Evolutionary conservation across 1,140 invertebrate genomes (phyloP), one percentile per base, ranked within the genome.

Genomic region (Orchesella cincta): DNA sequence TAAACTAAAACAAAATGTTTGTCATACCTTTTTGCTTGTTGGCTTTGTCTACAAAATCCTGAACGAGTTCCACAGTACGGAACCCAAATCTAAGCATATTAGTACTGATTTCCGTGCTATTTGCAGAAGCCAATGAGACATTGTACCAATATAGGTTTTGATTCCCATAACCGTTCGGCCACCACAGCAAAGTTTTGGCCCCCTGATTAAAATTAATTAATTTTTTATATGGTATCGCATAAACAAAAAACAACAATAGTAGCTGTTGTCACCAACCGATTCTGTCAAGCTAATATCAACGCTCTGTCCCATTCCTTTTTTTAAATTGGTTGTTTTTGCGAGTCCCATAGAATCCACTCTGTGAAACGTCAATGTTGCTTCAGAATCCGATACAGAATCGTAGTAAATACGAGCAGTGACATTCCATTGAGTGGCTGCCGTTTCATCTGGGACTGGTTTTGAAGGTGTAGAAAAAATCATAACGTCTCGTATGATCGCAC

Each of bases 101-200:
- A 20, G 73, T 76, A 34, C 85, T 74, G 46, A 73, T 75, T 78
- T 89, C 86, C 1, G 75, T 73, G 3, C 83, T 81, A 62, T 83
- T 52, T 20, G 35, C 76, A 46, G 84, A 86, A 57, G 83, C 80
- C 67, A 88, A 88, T 12, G 85, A 86, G 0, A 92, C 86, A 54
- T 85, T 86, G 1, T 96, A 83, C 46, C 88, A 84, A 83, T 98
- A 97, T 0, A 98, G 86, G 1, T 86, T 87, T 85, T 94, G 95
- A 20, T 89, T 84, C 33, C 97, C 97, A 83, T 93, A 93, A 72
- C 95, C 96, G 87, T 96, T 97, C 0, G 97, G 97, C 96, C 96
- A 98, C 97, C 97, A 99, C 23, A 88, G 82, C 39, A 88, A 82
- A 0, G 93, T 87, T 51, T 86, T 33, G 72, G 46, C 73, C 23